Conservation (phyloP, 2,113 vertebrate genomes). For the Brachyistius frenatus region DNA sequence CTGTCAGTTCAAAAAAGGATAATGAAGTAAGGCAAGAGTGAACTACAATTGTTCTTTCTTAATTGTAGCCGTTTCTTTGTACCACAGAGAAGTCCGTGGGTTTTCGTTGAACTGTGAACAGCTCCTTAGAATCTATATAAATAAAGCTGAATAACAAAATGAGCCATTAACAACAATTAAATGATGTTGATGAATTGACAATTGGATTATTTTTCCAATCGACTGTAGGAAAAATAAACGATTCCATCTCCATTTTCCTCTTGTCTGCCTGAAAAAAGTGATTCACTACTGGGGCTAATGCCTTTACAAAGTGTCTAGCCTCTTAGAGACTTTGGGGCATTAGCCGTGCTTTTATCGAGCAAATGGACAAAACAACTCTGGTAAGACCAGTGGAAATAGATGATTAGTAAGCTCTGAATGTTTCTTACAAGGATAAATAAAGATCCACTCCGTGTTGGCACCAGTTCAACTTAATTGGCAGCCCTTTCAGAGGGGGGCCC, state of each 20-base stretch:
- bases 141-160: constrained; percentile 6
- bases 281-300: constrained; percentile 28
- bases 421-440: constrained; percentile 81
- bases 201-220: background rate
- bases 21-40: background rate
- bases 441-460: constrained; percentile 77
- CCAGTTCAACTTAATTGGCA: constrained; percentile 79
- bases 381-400: constrained; percentile 59
- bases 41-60: background rate
- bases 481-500: constrained; percentile 71
- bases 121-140: background rate
- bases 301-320: constrained; percentile 29
- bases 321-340: constrained; percentile 45
- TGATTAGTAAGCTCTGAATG: constrained; percentile 74
- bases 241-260: constrained; percentile 8
- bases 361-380: constrained; percentile 69
- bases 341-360: constrained; percentile 56
- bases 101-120: too few species aligned
- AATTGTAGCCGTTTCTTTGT: background rate
- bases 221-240: constrained; percentile 21
- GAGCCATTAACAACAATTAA: background rate
- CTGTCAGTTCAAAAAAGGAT: background rate
- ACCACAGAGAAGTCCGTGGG: too few species aligned
- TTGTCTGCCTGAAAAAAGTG: constrained; percentile 26
- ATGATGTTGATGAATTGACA: background rate